Evolutionary conservation across 2,113 vertebrate genomes (phyloP).

Genomic region (Hemiscyllium ocellatum): DNA sequence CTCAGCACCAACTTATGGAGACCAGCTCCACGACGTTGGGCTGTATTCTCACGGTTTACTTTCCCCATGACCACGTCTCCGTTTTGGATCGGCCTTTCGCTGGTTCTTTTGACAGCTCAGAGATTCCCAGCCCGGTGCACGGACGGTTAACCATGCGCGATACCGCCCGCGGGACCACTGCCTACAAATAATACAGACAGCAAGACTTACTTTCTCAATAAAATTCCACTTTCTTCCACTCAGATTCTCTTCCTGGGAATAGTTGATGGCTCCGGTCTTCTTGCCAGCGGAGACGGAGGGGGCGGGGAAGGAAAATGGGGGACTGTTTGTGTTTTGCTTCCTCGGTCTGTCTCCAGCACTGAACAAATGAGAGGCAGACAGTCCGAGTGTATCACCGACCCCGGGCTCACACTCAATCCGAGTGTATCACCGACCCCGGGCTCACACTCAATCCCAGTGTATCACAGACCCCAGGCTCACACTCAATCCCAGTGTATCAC

Average conservation of each 20-base stretch:
- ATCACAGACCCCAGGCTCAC: no score
- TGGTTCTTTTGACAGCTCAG: background rate
- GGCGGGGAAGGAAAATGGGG: background rate
- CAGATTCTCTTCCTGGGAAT: constrained; percentile 13
- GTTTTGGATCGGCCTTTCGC: background rate
- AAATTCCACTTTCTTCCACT: constrained; percentile 16
- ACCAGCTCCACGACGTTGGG: no score
- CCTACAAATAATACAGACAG: background rate
- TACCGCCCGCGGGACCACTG: background rate
- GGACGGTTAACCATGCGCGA: background rate
- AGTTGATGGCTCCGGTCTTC: constrained; percentile 9
- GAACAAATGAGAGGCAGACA: background rate
- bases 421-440: no score
- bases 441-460: no score
- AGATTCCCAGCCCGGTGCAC: no score
- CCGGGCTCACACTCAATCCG: no score
- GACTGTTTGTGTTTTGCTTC: background rate
- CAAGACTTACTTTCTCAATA: constrained; percentile 28
- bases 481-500: no score
- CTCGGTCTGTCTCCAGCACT: background rate
- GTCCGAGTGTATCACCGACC: background rate
- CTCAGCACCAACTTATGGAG: background rate
- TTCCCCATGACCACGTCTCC: background rate
- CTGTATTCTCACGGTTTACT: constrained; percentile 1
- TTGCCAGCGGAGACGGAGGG: background rate